Evolutionary conservation across 37 sponge, comb jelly and placozoan genomes (phyloP).

Genomic region (Ephydatia muelleri): DNA sequence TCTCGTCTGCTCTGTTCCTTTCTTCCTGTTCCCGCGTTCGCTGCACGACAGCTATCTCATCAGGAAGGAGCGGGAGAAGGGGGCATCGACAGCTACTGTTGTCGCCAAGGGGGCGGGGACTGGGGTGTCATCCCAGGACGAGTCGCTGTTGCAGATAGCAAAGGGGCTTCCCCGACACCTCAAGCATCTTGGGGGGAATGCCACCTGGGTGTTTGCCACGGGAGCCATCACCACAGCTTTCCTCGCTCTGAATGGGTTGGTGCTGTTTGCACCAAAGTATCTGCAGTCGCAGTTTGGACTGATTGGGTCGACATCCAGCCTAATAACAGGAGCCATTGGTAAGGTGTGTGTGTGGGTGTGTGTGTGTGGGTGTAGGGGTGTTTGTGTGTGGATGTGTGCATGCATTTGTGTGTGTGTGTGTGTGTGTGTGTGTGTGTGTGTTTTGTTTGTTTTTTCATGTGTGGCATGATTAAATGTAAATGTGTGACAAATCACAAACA

Average conservation of each 20-base stretch:
- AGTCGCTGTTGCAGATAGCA: background rate
- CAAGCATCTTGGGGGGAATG: constrained; percentile 3
- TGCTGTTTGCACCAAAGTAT: constrained; percentile 53
- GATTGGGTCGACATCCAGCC: constrained; percentile 22
- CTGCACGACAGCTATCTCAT: constrained; percentile 47
- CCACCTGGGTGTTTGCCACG: constrained; percentile 33
- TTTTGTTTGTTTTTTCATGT: background rate
- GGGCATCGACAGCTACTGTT: background rate
- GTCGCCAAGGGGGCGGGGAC: background rate
- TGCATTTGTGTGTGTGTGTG: constrained; percentile 10
- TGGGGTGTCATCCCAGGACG: background rate
- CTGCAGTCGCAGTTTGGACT: constrained; percentile 45
- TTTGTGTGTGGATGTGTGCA: background rate
- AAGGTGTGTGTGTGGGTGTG: constrained; percentile 15
- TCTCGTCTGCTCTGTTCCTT: constrained; percentile 53
- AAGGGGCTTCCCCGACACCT: constrained; percentile 62
- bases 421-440: too few relatives aligned
- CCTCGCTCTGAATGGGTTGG: constrained; percentile 31
- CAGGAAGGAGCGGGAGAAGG: constrained; percentile 28
- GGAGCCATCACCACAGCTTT: background rate
- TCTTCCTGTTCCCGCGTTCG: constrained; percentile 73
- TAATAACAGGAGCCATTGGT: constrained; percentile 35
- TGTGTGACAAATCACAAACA: too few relatives aligned
- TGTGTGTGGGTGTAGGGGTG: background rate
- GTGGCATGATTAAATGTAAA: too few relatives aligned